Conservation (phyloP, 2,797 vertebrate species). For the Dromococcyx pavoninus region DNA sequence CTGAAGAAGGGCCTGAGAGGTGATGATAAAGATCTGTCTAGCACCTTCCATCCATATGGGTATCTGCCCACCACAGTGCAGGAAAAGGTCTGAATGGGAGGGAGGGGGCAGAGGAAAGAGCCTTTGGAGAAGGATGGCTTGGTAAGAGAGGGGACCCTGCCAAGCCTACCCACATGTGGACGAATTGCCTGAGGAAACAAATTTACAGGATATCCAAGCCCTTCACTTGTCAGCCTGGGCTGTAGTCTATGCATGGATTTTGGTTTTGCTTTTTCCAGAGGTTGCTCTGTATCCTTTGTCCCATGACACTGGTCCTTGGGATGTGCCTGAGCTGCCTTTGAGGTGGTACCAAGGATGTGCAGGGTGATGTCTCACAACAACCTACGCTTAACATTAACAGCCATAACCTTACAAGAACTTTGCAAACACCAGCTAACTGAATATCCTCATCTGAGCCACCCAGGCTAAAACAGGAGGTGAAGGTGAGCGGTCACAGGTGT, state of each 20-base stretch:
- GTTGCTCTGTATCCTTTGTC: background rate
- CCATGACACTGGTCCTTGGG: fast-evolving
- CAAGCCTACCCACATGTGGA: background rate
- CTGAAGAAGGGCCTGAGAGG: slow-evolving; percentile 31
- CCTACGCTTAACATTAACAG: background rate
- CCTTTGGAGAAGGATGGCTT: background rate
- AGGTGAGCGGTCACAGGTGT: background rate
- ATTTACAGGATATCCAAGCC: background rate
- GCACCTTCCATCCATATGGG: slow-evolving; percentile 18
- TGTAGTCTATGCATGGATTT: background rate
- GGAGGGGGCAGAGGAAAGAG: background rate
- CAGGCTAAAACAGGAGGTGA: background rate
- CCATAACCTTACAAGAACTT: background rate
- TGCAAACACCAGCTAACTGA: background rate
- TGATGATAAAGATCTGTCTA: slow-evolving; percentile 56
- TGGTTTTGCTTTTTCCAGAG: background rate
- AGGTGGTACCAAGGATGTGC: background rate
- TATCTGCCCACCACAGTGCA: background rate
- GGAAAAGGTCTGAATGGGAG: background rate
- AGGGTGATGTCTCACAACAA: background rate
- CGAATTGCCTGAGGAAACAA: background rate
- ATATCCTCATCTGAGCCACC: background rate
- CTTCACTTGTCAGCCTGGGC: background rate
- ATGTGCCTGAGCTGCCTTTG: background rate
- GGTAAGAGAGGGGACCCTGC: background rate